phyloP scores from a whole-genome alignment of 2,888 invertebrate species.

The Drosophila basisetae region DNA sequence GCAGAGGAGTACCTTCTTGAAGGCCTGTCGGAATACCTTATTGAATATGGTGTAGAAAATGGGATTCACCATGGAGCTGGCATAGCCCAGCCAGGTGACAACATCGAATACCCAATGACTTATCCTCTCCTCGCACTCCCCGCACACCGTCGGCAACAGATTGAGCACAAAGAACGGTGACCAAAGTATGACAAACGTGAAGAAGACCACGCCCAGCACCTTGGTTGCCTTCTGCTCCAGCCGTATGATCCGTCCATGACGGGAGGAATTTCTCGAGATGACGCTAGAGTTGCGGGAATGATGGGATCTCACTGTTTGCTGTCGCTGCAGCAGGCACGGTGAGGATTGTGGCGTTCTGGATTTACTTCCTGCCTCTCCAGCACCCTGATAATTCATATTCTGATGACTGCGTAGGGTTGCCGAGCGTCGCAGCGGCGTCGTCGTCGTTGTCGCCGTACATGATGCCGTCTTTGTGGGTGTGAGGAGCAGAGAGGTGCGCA shows the following conservation, averaged over 20 bases:
- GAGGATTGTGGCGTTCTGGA: constrained; percentile 86
- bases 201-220: constrained; percentile 96
- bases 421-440: constrained; percentile 87
- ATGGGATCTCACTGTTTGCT: constrained; percentile 88
- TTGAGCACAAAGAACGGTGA: constrained; percentile 98
- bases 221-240: constrained; percentile 98
- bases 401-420: constrained; percentile 88
- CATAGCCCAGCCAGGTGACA: constrained; percentile 96
- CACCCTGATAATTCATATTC: constrained; percentile 77
- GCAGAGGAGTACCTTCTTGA: constrained; percentile 93
- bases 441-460: constrained; percentile 65
- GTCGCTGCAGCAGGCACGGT: constrained; percentile 87
- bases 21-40: constrained; percentile 95
- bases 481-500: constrained; percentile 88
- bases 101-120: constrained; percentile 93
- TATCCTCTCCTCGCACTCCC: constrained; percentile 91
- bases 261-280: constrained; percentile 92
- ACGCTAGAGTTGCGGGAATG: constrained; percentile 93
- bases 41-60: constrained; percentile 98
- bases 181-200: constrained; percentile 97
- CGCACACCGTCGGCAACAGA: constrained; percentile 93
- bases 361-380: constrained; percentile 61
- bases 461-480: constrained; percentile 85
- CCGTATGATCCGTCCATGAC: constrained; percentile 93
- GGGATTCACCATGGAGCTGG: constrained; percentile 97